Base-by-base conservation (phyloP, 2,797 vertebrate genomes). In the Dryobates pubescens region DNA sequence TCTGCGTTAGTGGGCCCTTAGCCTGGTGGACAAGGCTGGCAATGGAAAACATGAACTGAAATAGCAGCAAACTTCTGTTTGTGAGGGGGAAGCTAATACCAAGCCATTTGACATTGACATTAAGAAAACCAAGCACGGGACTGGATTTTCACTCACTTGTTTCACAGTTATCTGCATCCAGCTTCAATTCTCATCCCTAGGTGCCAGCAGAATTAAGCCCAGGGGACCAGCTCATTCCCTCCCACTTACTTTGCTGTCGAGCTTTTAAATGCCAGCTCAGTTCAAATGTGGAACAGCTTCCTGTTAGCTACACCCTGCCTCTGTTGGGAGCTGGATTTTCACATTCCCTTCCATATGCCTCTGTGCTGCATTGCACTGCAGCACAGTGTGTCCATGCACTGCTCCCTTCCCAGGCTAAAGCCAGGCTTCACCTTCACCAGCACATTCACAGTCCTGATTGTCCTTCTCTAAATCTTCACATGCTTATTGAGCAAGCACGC, bases 401-500 rank as follows among this genome's bases (percentile, higher is more conserved):
- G 65, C 59, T 36, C 16, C 19, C 8, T 13, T 86, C 49, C 14
- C 17, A 7, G 9, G 30, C 36, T 24, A 38, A 53, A 43, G 22
- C 17, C 26, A 51, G 49, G 27, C 54, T 91, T 56, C 12, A 11
- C 45, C 64, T 30, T 49, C 23, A 30, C 30, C 34, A 32, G 59
- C 41, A 62, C 0, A 0, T 30, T 36, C 47, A 30, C 27, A 23
- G 2, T 27, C 49, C n/a, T 38, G 23, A 6, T 4, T 26, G 30
- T 30, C 7, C 34, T 32, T 18, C 34, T 61, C 26, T 49, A 29
- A 36, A 45, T 22, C 41, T 62, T 17, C n/a, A 23, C 29, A 30
- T 3, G 0, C n/a, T 53, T 20, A 53, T 13, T 1, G 2, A 26
- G 32, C 23, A 26, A 29, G 26, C 3, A 3, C 32, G 5, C 9